Conservation (phyloP, 2,113 vertebrate genomes). For the Dendrocopos noguchii region DNA sequence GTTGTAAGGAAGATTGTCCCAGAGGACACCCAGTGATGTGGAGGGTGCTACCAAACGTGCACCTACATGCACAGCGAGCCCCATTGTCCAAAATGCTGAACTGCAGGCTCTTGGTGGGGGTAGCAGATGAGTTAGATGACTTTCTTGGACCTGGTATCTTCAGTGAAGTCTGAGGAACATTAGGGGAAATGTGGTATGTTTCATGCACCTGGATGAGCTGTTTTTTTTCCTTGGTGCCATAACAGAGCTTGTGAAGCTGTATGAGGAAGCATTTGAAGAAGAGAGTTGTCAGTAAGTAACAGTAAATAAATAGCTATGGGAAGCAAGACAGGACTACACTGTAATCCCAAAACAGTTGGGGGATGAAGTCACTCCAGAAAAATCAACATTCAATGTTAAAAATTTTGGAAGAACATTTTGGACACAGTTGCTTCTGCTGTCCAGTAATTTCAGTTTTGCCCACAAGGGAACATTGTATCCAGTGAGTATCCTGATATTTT, state of each 20-base stretch:
- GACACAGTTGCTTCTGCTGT: background rate
- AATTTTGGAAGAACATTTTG: background rate
- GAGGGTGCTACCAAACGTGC: background rate
- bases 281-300: background rate
- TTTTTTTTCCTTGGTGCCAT: background rate
- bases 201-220: background rate
- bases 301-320: background rate
- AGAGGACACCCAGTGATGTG: too few relatives aligned
- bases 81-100: background rate
- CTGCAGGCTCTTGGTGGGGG: rapidly evolving
- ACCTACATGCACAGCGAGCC: rapidly evolving
- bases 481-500: background rate
- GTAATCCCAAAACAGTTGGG: background rate
- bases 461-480: background rate
- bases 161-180: background rate
- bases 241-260: background rate
- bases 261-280: background rate
- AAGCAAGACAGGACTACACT: background rate
- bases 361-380: background rate
- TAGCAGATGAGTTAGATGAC: background rate
- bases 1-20: too few relatives aligned
- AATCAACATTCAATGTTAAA: background rate
- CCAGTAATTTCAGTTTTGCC: background rate
- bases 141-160: background rate
- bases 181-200: background rate